Percentiles rank a stretch among this genome's conserved stretches.
Conservation (phyloP, 2,113 vertebrate species). For the Chionodraco myersi region DNA sequence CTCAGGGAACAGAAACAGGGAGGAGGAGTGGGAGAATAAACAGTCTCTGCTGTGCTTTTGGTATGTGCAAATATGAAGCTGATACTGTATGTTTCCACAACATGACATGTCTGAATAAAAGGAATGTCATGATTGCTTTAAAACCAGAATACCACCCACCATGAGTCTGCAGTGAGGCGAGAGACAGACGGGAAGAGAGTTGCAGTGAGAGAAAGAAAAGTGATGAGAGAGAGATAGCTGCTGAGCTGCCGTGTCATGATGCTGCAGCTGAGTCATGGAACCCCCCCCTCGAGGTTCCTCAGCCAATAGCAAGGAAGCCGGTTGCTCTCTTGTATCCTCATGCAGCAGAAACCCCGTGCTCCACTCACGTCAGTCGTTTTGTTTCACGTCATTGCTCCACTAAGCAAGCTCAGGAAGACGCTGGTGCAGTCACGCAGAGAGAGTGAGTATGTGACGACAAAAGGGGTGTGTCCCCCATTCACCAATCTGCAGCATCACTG, state of each 20-base stretch:
- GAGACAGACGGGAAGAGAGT: conserved; percentile 32
- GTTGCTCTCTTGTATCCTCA: conserved; percentile 66
- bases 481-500: conserved; percentile 55
- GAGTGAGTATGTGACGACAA: conserved; percentile 50
- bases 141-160: neutral
- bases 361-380: conserved; percentile 43
- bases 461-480: conserved; percentile 71
- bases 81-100: neutral
- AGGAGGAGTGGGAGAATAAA: conserved; percentile 5
- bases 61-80: conserved; percentile 2
- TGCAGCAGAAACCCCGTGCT: conserved; percentile 76
- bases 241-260: conserved; percentile 19
- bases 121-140: conserved; percentile 19
- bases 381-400: conserved; percentile 50
- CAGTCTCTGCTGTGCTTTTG: neutral
- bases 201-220: conserved; percentile 77
- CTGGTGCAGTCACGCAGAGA: conserved; percentile 54
- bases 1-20: neutral
- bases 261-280: conserved; percentile 77
- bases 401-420: conserved; percentile 32
- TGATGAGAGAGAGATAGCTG: conserved; percentile 73
- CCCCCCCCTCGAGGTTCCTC: conserved; percentile 14
- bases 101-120: neutral
- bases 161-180: conserved; percentile 6
- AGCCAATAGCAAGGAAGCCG: conserved; percentile 69